Evolutionary conservation across 37 sponge, comb jelly and placozoan genomes (phyloP).

Genomic region (Diacarnus erythraeanus): DNA sequence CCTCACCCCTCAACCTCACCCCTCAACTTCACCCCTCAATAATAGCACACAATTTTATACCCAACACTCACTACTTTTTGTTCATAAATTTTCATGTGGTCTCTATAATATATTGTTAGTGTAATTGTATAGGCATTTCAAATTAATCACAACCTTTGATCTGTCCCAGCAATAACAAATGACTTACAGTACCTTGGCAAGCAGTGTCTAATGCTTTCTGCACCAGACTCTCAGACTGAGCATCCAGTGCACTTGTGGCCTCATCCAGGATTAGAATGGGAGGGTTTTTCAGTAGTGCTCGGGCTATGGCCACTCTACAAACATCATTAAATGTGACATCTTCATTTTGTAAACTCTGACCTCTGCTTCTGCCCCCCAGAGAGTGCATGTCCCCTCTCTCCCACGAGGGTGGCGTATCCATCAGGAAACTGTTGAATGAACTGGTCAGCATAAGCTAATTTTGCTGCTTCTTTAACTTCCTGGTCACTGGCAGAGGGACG

Average conservation of each 20-base stretch:
- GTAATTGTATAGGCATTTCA: too few species aligned
- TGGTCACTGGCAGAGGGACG: constrained; percentile 71
- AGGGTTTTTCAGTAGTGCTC: constrained; percentile 91
- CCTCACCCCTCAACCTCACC: too few species aligned
- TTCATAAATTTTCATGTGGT: too few species aligned
- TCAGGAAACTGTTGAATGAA: constrained; percentile 77
- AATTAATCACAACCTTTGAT: too few species aligned
- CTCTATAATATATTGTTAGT: too few species aligned
- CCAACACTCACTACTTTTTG: too few species aligned
- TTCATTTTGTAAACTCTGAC: too few species aligned
- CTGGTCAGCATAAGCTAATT: constrained; percentile 80
- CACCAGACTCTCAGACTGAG: constrained; percentile 81
- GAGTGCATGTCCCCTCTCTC: constrained; percentile 83
- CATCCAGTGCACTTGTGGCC: constrained; percentile 92
- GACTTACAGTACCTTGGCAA: constrained; percentile 30
- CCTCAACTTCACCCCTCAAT: too few species aligned
- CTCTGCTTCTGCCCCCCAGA: constrained; percentile 97
- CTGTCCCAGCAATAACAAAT: neutral
- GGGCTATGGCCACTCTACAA: constrained; percentile 85
- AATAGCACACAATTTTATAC: too few species aligned
- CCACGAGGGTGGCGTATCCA: constrained; percentile 85
- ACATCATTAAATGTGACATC: too few species aligned
- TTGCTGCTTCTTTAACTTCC: constrained; percentile 76
- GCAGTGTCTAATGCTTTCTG: constrained; percentile 79
- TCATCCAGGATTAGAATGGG: constrained; percentile 85